Percentiles rank a stretch among this genome's conserved stretches.
Evolutionary conservation across 53 echinoderm and acorn worm species (phyloP).

Genomic region (Holothuria scabra): DNA sequence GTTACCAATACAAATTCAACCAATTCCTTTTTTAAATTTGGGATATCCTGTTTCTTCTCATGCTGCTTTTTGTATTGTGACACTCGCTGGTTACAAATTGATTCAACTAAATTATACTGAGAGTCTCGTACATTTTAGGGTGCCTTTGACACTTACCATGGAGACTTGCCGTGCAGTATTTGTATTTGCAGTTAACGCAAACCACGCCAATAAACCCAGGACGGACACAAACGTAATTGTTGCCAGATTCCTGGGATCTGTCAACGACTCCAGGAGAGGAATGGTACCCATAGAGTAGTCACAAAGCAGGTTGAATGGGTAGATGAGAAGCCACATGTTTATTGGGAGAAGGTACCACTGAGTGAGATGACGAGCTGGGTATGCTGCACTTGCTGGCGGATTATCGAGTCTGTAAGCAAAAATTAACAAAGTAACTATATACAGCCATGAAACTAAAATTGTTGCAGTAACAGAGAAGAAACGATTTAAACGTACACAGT

Average conservation of each 20-base stretch:
- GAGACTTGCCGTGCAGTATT: conserved; percentile 16
- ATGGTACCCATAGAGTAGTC: conserved; percentile 98
- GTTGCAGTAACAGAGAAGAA: no score
- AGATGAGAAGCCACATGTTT: conserved; percentile 87
- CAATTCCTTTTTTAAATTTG: no score
- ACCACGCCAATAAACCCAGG: conserved; percentile 17
- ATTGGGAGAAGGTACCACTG: conserved; percentile 76
- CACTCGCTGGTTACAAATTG: no score
- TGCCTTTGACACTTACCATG: conserved; percentile 9
- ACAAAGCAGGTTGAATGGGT: conserved; percentile 80
- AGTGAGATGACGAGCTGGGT: conserved; percentile 74
- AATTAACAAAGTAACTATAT: no score
- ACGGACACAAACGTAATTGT: conserved; percentile 58
- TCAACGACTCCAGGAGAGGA: conserved; percentile 76
- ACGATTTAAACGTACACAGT: no score
- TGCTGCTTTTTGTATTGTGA: no score
- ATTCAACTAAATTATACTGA: no score
- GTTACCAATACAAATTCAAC: no score
- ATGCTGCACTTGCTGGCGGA: conserved; percentile 59
- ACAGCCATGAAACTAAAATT: no score
- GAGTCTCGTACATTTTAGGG: no score
- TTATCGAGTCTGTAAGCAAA: conserved; percentile 73
- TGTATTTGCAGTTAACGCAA: conserved; percentile 9
- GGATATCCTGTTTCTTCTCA: no score
- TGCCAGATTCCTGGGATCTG: conserved; percentile 91